Evolutionary conservation across 2,113 vertebrate species (phyloP).

Genomic region (Edolisoma coerulescens): DNA sequence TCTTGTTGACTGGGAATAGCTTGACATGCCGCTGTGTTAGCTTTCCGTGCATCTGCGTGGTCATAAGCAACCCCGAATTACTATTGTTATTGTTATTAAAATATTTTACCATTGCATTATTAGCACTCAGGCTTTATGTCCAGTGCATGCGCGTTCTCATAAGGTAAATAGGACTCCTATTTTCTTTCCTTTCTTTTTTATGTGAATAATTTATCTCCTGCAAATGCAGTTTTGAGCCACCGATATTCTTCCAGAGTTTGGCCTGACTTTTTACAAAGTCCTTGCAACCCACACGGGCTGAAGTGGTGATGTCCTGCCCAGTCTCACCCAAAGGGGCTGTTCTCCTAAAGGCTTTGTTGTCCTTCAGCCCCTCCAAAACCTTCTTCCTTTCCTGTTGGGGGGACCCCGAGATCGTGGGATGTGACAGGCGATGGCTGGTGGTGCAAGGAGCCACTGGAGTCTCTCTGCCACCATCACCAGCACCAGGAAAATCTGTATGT

Average conservation of each 20-base stretch:
- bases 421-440: not conserved
- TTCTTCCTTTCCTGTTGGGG: not conserved
- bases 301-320: not conserved
- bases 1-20: not conserved
- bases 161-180: not conserved
- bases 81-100: not conserved
- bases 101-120: not conserved
- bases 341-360: not conserved
- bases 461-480: not conserved
- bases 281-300: not conserved
- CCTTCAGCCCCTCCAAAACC: not conserved
- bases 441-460: conserved; percentile 5
- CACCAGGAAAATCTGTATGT: not conserved
- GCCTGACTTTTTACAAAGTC: not conserved
- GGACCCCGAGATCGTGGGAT: rapidly evolving
- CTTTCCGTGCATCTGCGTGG: not conserved
- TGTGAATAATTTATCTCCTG: not conserved
- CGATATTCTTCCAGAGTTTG: not conserved
- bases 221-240: not conserved
- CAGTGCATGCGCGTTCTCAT: not conserved
- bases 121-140: not conserved
- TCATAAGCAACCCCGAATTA: not conserved
- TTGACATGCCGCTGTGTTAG: not conserved
- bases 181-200: too few species aligned
- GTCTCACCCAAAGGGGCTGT: not conserved